Evolutionary conservation across 2,113 vertebrate genomes (phyloP).

Genomic region (Rhinopomastus cyanomelas): DNA sequence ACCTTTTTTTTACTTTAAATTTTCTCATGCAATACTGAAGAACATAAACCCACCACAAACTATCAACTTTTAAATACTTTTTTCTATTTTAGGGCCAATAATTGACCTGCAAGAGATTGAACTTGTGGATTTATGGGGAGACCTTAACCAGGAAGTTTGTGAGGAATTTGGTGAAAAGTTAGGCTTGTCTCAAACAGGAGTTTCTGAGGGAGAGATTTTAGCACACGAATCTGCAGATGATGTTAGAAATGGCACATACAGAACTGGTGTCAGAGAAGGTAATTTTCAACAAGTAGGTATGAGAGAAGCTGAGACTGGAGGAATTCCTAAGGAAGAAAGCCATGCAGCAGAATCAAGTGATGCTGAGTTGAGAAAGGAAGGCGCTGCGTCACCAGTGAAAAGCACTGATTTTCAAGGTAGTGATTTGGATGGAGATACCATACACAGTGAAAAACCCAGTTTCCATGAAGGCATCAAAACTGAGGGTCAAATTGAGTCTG

Average conservation of each 20-base stretch:
- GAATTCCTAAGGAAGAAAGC: neutral
- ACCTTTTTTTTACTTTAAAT: neutral
- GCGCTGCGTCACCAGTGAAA: accelerated
- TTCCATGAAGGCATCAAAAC: neutral
- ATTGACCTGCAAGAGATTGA: constrained; percentile 71
- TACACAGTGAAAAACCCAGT: neutral
- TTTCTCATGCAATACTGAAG: neutral
- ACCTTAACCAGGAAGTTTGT: constrained; percentile 33
- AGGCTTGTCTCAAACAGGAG: neutral
- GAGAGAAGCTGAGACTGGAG: neutral
- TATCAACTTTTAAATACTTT: neutral
- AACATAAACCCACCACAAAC: neutral
- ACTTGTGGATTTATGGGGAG: constrained; percentile 71
- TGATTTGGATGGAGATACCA: neutral
- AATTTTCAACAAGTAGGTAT: neutral
- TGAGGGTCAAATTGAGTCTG: neutral
- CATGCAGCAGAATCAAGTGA: neutral
- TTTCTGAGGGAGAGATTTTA: neutral
- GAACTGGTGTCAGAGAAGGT: neutral
- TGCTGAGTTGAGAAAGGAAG: neutral
- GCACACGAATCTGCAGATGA: neutral
- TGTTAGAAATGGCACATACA: neutral
- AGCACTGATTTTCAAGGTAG: neutral
- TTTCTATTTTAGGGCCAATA: constrained; percentile 75
- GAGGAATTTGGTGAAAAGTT: neutral